A percentile compares a stretch with the other conserved stretches of the same genome.
These are phyloP conservation scores for Luperina nickerlii DNA, from an alignment of 2,888 invertebrate species.

Conservation along the genomic window DNA sequence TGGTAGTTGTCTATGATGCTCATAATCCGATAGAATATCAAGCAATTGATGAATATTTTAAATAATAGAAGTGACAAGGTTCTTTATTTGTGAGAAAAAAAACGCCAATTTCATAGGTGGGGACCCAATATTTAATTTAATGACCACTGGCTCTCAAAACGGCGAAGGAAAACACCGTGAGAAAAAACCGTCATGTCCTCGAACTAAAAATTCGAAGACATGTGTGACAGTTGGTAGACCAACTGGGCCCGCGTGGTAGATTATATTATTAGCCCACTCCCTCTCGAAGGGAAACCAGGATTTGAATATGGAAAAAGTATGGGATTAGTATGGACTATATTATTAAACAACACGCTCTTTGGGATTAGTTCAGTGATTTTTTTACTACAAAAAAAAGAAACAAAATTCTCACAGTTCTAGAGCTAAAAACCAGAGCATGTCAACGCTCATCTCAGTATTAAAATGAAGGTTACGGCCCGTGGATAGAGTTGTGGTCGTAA, in stretches of 20 bases:
- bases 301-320: neutral
- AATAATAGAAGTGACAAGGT: too few relatives aligned
- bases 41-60: too few relatives aligned
- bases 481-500: slow-evolving; percentile 9
- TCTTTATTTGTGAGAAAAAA: too few relatives aligned
- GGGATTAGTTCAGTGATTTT: neutral
- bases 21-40: too few relatives aligned
- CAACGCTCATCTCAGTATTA: slow-evolving; percentile 10
- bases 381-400: neutral
- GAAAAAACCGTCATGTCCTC: neutral
- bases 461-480: slow-evolving; percentile 25
- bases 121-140: too few relatives aligned
- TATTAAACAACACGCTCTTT: too few relatives aligned
- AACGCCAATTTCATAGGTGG: too few relatives aligned
- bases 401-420: slow-evolving; percentile 8
- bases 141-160: neutral
- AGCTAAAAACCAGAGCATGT: slow-evolving; percentile 45
- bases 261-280: too few relatives aligned
- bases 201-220: neutral
- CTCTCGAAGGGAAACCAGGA: neutral
- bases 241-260: too few relatives aligned
- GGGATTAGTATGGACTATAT: neutral
- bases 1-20: too few relatives aligned
- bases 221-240: too few relatives aligned
- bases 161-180: neutral